Evolutionary conservation across 2,113 vertebrate genomes (phyloP).

Genomic region (Bothrops jararaca): DNA sequence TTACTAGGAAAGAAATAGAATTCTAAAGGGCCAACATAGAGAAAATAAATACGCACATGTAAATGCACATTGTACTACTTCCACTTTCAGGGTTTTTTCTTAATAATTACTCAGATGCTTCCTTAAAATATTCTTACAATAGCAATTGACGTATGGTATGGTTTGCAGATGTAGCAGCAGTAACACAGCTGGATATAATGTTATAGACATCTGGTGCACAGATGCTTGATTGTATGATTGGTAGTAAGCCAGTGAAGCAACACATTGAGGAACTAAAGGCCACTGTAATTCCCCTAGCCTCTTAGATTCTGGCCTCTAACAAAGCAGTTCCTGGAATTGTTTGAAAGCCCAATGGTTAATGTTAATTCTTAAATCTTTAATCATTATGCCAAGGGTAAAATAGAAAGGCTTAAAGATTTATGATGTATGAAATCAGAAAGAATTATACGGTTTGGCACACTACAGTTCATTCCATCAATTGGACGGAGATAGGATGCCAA

Average conservation of each 20-base stretch:
- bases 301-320: slow-evolving; percentile 4
- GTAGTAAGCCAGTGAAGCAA: slow-evolving; percentile 9
- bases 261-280: neutral
- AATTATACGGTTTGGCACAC: neutral
- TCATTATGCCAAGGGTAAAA: neutral
- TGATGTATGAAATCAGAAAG: neutral
- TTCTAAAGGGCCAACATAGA: neutral
- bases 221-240: slow-evolving; percentile 17
- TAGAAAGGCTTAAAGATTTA: neutral
- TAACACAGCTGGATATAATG: slow-evolving; percentile 31
- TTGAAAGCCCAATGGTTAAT: slow-evolving; percentile 10
- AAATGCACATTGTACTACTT: slow-evolving; percentile 5
- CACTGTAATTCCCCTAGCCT: neutral
- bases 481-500: neutral
- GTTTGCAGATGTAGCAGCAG: slow-evolving; percentile 27
- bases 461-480: neutral
- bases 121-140: slow-evolving; percentile 28
- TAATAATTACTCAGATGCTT: neutral
- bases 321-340: neutral
- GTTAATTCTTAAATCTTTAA: slow-evolving; percentile 1
- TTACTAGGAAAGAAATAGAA: slow-evolving; percentile 5
- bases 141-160: slow-evolving; percentile 13
- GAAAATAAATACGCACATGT: neutral
- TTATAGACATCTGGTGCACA: slow-evolving; percentile 28
- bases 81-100: neutral